phyloP scores from a whole-genome alignment of 2,113 vertebrate species.

The Leptobrachium ailaonicum region DNA sequence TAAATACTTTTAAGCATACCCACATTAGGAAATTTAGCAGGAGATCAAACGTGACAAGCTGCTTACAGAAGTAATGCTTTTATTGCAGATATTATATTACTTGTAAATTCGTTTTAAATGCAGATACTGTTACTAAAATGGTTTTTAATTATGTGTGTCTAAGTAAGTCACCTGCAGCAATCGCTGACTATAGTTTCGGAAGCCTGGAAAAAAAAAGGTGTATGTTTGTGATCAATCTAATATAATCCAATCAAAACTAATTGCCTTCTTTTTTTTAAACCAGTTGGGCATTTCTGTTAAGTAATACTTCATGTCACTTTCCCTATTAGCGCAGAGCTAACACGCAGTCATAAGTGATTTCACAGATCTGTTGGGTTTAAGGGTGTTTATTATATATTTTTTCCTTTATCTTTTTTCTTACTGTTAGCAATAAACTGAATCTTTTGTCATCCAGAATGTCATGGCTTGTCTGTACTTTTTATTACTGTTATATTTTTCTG shows the following conservation, averaged over 20 bases:
- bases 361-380: not conserved
- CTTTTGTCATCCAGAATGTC: slow-evolving; percentile 32
- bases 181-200: not conserved
- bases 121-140: slow-evolving; percentile 11
- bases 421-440: slow-evolving; percentile 28
- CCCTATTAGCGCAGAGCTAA: slow-evolving; percentile 12
- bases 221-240: slow-evolving; percentile 22
- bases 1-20: slow-evolving; percentile 62
- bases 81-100: not conserved
- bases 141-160: slow-evolving; percentile 21
- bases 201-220: not conserved
- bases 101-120: slow-evolving; percentile 12
- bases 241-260: slow-evolving; percentile 41
- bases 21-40: slow-evolving; percentile 53
- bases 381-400: not conserved
- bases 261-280: slow-evolving; percentile 36
- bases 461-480: slow-evolving; percentile 58
- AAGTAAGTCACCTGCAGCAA: slow-evolving; percentile 11
- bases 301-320: slow-evolving; percentile 36
- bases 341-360: slow-evolving; percentile 5
- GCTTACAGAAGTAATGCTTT: slow-evolving; percentile 12
- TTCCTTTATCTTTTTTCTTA: not conserved
- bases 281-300: slow-evolving; percentile 29
- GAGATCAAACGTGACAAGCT: slow-evolving; percentile 54
- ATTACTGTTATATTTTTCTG: no score